phyloP scores from a whole-genome alignment of 2,888 invertebrate genomes.

The Archips crataeganus region DNA sequence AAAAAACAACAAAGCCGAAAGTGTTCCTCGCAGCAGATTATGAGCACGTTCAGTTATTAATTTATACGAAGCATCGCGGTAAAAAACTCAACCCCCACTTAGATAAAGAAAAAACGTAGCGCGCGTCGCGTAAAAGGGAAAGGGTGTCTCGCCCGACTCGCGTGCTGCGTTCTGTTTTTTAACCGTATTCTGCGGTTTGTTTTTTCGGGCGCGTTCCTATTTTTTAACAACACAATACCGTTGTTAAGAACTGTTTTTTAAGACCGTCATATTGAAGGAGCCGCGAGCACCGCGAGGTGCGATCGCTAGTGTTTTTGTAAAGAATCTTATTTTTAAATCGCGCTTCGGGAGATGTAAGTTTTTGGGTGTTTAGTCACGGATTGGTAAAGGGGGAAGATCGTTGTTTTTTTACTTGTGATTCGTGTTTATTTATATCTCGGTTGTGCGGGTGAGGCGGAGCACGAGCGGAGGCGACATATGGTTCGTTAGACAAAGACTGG shows the following conservation, averaged over 20 bases:
- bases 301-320: slow-evolving; percentile 72
- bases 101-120: slow-evolving; percentile 79
- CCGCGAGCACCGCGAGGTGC: slow-evolving; percentile 70
- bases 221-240: slow-evolving; percentile 84
- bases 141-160: slow-evolving; percentile 80
- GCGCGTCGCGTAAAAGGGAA: slow-evolving; percentile 84
- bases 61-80: slow-evolving; percentile 82
- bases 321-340: slow-evolving; percentile 79
- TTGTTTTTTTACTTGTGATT: slow-evolving; percentile 63
- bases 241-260: slow-evolving; percentile 80
- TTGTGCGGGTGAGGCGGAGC: slow-evolving; percentile 57
- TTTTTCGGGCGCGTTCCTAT: slow-evolving; percentile 82
- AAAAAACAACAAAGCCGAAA: slow-evolving; percentile 82
- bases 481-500: slow-evolving; percentile 69
- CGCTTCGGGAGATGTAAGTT: slow-evolving; percentile 71
- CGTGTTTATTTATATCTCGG: slow-evolving; percentile 66
- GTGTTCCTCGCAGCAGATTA: slow-evolving; percentile 83
- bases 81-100: slow-evolving; percentile 82
- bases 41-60: slow-evolving; percentile 85
- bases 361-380: slow-evolving; percentile 77
- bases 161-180: slow-evolving; percentile 85
- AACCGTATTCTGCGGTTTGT: slow-evolving; percentile 82
- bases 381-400: slow-evolving; percentile 72
- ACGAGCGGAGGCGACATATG: slow-evolving; percentile 74
- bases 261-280: slow-evolving; percentile 81